Base-by-base conservation (phyloP, 2,797 vertebrate genomes). In the Tamandua tetradactyla region DNA sequence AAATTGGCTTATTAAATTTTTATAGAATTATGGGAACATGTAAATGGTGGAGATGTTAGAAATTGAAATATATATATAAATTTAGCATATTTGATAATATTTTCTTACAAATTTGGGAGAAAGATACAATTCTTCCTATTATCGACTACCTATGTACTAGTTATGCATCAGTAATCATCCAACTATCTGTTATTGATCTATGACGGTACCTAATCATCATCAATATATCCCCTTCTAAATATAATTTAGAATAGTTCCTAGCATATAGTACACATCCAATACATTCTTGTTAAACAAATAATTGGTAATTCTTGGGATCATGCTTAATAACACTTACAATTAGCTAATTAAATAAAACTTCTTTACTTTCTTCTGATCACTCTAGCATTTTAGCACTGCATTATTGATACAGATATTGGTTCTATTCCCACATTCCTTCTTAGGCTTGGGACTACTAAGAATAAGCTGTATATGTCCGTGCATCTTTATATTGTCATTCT, bases 241-340 rank as follows among this genome's bases (percentile, higher is more conserved):
- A 82, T 85, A 92, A 79, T 62, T n/a, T 88, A 75, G 37, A 76
- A n/a, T 30, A 89, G 12, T 83, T 2, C 6, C 18, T 96, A 35
- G 47, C 23, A 20, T 88, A 68, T 57, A 79, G 11, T 62, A 66
- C 47, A 55, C 14, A 79, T 81, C 37, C 30, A 83, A 37, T 55
- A 88, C 95, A 55, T 42, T 91, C 11, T 47, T 86, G 30, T 71
- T 96, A 32, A 79, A 80, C 84, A 42, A 92, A 32, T 81, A 79
- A 87, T 23, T 83, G 79, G 47, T 69, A 55, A 89, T 85, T 71
- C 7, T 25, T 80, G 23, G 35, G 7, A 2, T 22, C 25, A n/a
- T 80, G 27, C 30, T 25, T 55, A 74, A 15, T 71, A 69, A 8
- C 12, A 57, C 5, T 55, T 85, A 3, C 11, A 49, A 37, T 78